Evolutionary conservation across 2,888 invertebrate genomes (phyloP).

Genomic region (Strigamia crassipes): DNA sequence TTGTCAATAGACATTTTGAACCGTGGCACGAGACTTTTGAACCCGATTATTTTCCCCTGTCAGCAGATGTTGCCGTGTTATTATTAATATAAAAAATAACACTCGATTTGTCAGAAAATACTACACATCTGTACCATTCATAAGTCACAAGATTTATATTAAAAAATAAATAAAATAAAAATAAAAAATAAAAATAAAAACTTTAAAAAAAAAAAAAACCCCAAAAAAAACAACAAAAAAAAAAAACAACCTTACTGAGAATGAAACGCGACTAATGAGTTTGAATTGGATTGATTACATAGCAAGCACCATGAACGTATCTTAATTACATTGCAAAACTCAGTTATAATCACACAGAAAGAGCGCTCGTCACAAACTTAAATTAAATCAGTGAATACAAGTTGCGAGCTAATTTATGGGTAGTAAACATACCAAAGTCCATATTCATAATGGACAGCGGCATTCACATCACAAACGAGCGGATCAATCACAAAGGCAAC

Average conservation of each 20-base stretch:
- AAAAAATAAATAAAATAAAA: too few species aligned
- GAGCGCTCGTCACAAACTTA: slow-evolving; percentile 22
- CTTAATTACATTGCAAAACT: slow-evolving; percentile 30
- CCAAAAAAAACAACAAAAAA: not conserved
- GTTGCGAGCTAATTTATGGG: slow-evolving; percentile 23
- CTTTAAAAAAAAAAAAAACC: too few species aligned
- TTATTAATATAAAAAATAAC: too few species aligned
- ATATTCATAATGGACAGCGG: slow-evolving; percentile 28
- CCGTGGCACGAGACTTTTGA: too few species aligned
- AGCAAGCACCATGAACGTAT: slow-evolving; percentile 23
- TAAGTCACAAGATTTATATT: too few species aligned
- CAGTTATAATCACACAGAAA: slow-evolving; percentile 25
- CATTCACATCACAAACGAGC: slow-evolving; percentile 23
- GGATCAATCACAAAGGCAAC: slow-evolving; percentile 38
- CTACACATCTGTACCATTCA: too few species aligned
- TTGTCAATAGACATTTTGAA: too few species aligned
- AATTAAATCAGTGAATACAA: slow-evolving; percentile 15
- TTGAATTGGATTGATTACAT: slow-evolving; percentile 39
- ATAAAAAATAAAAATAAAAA: too few species aligned
- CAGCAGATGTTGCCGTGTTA: too few species aligned
- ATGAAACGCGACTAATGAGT: slow-evolving; percentile 32
- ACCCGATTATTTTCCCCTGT: too few species aligned
- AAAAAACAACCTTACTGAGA: not conserved
- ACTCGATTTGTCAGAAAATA: too few species aligned
- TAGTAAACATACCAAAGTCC: slow-evolving; percentile 30